A percentile compares a stretch with the other conserved stretches of the same genome.
These are phyloP conservation scores for Lagocephalus sceleratus DNA, from an alignment of 2,797 vertebrate species.

Conservation along the genomic window DNA sequence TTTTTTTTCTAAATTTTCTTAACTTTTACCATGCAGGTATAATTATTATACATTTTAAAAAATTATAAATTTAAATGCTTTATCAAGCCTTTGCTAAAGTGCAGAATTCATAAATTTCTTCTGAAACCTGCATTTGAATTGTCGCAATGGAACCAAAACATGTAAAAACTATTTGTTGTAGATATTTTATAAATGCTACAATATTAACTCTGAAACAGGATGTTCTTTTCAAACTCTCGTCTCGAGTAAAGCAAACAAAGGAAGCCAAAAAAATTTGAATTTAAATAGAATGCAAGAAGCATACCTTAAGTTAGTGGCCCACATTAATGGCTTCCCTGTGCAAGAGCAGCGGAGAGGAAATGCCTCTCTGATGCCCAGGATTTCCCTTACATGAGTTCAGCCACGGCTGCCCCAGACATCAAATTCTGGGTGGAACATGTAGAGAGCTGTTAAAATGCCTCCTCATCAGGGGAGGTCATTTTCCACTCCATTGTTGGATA, in stretches of 20 bases:
- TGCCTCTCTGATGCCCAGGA: conserved; percentile 73
- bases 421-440: conserved; percentile 58
- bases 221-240: no score
- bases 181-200: no score
- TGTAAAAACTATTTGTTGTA: no score
- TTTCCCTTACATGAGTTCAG: conserved; percentile 72
- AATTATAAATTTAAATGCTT: no score
- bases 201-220: no score
- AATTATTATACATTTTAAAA: no score
- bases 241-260: neutral
- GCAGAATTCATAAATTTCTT: no score
- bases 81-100: no score
- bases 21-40: no score
- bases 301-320: conserved; percentile 14
- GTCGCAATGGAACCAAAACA: no score
- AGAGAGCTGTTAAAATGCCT: conserved; percentile 30
- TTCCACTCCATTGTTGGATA: conserved; percentile 40
- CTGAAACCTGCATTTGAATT: no score
- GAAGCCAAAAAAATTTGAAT: conserved; percentile 1
- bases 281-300: conserved; percentile 9
- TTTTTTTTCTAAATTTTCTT: no score
- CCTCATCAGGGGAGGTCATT: conserved; percentile 41
- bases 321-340: conserved; percentile 39
- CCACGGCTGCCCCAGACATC: conserved; percentile 56
- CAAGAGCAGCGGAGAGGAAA: conserved; percentile 67